Conservation (phyloP, 2,888 invertebrate species). For the Drosophila pseudotakahashii region DNA sequence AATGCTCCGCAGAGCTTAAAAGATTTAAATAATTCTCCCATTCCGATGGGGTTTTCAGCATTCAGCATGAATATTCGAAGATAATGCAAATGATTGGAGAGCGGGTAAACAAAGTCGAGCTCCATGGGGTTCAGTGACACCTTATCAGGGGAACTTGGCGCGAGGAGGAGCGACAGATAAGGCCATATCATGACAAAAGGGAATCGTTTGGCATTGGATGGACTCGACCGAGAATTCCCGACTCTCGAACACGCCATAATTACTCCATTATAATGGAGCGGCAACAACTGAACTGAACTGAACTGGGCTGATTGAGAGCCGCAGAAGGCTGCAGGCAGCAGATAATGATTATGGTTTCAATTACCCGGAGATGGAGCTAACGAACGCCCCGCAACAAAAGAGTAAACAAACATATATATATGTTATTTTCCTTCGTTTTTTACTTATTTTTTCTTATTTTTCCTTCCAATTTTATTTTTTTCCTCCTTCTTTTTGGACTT, state of each 20-base stretch:
- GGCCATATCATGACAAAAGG: conserved; percentile 37
- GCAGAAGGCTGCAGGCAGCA: conserved; percentile 49
- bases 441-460: conserved; percentile 1
- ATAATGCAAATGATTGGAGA: conserved; percentile 31
- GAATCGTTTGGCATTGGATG: conserved; percentile 42
- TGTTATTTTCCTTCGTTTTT: conserved; percentile 9
- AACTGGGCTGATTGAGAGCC: conserved; percentile 42
- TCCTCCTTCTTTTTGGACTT: conserved; percentile 61
- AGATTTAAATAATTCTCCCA: conserved; percentile 67
- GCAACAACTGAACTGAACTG: conserved; percentile 51
- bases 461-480: conserved; percentile 30
- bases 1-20: conserved; percentile 3
- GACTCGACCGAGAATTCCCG: conserved; percentile 57
- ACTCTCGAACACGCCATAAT: conserved; percentile 62
- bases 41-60: conserved; percentile 49
- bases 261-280: conserved; percentile 75
- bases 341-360: conserved; percentile 77
- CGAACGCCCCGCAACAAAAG: conserved; percentile 66
- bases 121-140: conserved; percentile 61
- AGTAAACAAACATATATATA: conserved; percentile 69
- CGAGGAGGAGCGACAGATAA: conserved; percentile 18
- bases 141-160: conserved; percentile 52
- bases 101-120: conserved; percentile 25
- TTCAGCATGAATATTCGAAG: conserved; percentile 61
- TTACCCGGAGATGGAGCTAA: conserved; percentile 50